These are phyloP conservation scores for Malurus alboscapulatus DNA, from an alignment of 2,113 vertebrate species.

Conservation along the genomic window DNA sequence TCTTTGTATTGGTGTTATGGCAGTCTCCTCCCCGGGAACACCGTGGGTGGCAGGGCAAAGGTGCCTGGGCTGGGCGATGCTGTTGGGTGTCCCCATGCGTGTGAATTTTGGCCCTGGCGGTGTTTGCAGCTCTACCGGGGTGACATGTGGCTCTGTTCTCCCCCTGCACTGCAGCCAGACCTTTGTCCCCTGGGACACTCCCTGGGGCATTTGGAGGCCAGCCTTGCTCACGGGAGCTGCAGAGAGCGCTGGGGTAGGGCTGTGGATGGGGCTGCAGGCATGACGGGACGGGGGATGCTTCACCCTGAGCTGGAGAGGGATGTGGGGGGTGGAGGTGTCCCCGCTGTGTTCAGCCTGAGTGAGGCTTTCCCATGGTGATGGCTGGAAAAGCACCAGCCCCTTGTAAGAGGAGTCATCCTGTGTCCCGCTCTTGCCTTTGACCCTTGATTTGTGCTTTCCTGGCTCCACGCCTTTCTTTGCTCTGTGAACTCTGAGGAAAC, in stretches of 20 bases:
- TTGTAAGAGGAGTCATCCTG: not conserved
- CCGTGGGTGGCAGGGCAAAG: not conserved
- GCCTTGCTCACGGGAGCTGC: not conserved
- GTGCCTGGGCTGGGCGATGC: not conserved
- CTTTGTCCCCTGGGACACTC: not conserved
- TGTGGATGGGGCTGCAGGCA: not conserved
- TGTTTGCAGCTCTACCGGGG: not conserved
- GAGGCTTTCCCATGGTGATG: not conserved
- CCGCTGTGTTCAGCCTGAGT: accelerated
- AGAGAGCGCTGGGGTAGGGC: accelerated
- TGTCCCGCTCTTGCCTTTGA: not conserved
- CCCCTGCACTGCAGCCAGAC: not conserved
- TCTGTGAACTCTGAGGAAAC: not conserved
- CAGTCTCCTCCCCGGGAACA: not conserved
- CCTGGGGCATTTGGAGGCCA: not conserved
- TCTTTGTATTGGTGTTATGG: accelerated
- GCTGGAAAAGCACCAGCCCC: not conserved
- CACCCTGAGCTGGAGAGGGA: not conserved
- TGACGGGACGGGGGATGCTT: not conserved
- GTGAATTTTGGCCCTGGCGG: accelerated
- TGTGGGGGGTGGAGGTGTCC: not conserved
- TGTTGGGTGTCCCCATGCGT: not conserved
- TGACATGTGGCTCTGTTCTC: accelerated
- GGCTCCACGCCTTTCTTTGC: not conserved
- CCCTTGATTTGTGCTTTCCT: not conserved